phyloP scores from a whole-genome alignment of 1,140 invertebrate genomes.

The Heliconius hewitsoni region DNA sequence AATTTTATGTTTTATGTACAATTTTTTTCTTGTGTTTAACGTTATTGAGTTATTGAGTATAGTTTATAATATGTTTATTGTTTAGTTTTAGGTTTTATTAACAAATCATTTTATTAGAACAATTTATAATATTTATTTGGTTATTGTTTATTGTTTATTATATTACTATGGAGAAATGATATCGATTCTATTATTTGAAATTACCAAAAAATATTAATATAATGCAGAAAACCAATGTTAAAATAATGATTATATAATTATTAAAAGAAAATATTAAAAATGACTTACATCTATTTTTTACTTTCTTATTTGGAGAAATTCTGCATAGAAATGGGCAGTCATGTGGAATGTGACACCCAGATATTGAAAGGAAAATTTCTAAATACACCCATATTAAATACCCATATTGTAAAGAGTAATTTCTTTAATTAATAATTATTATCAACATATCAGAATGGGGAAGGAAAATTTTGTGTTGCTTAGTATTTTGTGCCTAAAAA shows the following conservation, averaged over 20 bases:
- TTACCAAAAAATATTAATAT: background rate
- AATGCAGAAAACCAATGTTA: background rate
- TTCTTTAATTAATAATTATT: background rate
- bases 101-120: background rate
- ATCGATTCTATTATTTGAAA: background rate
- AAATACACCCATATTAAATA: no score
- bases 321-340: no score
- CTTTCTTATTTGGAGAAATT: no score
- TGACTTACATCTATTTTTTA: no score
- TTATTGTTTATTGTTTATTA: background rate
- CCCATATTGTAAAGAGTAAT: background rate
- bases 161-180: background rate
- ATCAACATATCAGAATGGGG: constrained; percentile 6
- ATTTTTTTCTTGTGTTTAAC: constrained; percentile 4
- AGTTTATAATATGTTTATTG: background rate
- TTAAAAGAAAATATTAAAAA: background rate
- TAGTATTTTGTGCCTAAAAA: constrained; percentile 22
- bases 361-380: no score
- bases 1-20: constrained; percentile 14
- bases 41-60: background rate
- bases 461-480: background rate
- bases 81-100: background rate
- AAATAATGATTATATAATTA: no score
- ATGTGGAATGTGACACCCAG: no score
- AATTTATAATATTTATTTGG: background rate